phyloP scores from a whole-genome alignment of 1,140 invertebrate genomes.

The Drosophila seguyi region DNA sequence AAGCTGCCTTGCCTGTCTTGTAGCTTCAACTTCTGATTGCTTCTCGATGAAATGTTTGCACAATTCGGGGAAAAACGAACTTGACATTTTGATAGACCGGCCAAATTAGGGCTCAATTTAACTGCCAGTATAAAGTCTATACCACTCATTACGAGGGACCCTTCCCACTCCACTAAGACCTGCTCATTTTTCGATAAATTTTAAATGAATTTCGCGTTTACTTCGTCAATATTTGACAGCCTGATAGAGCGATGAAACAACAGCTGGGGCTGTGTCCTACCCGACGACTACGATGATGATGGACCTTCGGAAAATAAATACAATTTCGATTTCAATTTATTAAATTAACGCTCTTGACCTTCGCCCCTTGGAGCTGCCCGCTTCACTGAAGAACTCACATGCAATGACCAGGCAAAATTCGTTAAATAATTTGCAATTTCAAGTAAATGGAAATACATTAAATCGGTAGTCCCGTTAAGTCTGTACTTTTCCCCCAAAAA shows the following conservation, averaged over 20 bases:
- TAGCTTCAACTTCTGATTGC: neutral
- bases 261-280: neutral
- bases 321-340: constrained; percentile 69
- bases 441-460: neutral
- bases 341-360: constrained; percentile 55
- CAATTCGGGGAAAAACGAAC: constrained; percentile 7
- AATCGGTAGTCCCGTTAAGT: neutral
- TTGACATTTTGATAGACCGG: constrained; percentile 48
- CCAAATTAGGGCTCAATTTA: constrained; percentile 51
- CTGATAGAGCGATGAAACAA: constrained; percentile 25
- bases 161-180: too few relatives aligned
- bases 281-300: constrained; percentile 6
- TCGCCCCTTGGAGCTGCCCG: constrained; percentile 16
- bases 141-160: constrained; percentile 17
- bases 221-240: constrained; percentile 69
- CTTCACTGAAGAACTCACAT: constrained; percentile 1
- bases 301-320: constrained; percentile 61
- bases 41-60: constrained; percentile 34
- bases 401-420: constrained; percentile 15
- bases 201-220: constrained; percentile 64
- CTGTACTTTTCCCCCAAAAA: neutral
- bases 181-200: too few relatives aligned
- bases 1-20: neutral
- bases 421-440: neutral
- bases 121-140: constrained; percentile 30